Percentiles rank a stretch among this genome's conserved stretches.
Conservation (phyloP, 2,888 invertebrate genomes). For the Callinectes sapidus region DNA sequence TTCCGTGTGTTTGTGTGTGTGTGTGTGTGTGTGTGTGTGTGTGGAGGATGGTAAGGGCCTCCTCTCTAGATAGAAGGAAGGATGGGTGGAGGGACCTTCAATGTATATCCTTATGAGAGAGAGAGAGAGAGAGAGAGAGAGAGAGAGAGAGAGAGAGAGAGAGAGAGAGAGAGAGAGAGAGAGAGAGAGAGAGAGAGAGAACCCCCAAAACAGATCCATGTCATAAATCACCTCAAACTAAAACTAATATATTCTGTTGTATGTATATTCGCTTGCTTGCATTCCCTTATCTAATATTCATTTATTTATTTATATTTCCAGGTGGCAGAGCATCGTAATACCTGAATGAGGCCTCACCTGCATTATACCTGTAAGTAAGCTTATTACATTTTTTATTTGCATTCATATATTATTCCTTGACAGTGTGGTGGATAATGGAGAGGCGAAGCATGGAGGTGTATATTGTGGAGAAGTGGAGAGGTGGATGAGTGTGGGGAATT, state of each 20-base stretch:
- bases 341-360: neutral
- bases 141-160: constrained; percentile 25
- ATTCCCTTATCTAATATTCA: neutral
- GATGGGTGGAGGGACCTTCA: constrained; percentile 1
- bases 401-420: neutral
- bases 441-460: neutral
- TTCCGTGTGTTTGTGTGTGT: constrained; percentile 7
- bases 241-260: neutral
- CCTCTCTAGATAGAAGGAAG: neutral
- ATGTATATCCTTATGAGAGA: constrained; percentile 8
- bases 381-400: neutral
- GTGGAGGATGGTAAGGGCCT: neutral
- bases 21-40: constrained; percentile 30
- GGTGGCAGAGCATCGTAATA: neutral
- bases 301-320: neutral
- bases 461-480: too few relatives aligned
- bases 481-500: too few relatives aligned
- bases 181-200: constrained; percentile 35
- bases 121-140: constrained; percentile 24
- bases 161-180: constrained; percentile 34
- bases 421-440: neutral
- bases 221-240: neutral
- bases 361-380: neutral
- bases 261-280: neutral
- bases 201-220: neutral